Evolutionary conservation across 2,888 invertebrate species (phyloP), one percentile per base, ranked within the genome.

Genomic region (Megastigmus dorsalis): DNA sequence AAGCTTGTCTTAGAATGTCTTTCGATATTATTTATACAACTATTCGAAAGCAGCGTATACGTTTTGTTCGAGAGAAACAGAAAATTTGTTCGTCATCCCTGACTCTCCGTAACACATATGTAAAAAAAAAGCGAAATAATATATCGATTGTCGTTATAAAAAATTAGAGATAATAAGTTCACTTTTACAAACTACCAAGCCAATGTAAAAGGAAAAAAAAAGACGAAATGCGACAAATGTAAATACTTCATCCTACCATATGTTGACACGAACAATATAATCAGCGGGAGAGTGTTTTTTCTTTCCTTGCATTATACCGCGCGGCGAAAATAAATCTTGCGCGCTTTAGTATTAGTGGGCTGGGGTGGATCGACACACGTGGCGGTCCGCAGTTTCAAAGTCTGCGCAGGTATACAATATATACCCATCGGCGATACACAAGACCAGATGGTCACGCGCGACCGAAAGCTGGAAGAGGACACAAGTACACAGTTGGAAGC

Each of bases 1-100:
- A 73, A 62, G 45, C 73, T 38, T 57, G 6, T 10, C 20, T 48
- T 50, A 48, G 5, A 5, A 36, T 28, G 20, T 45, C 43, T 54
- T n/a, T 55, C 52, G 15, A 18, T 13, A 38, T 41, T 20, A 23
- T n/a, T 30, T 36, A n/a, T 54, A 38, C 28, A 41, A 28, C 36
- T 20, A 13, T 20, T 63, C 23, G 0, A 65, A 28, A 38, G 52
- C 18, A 13, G 41, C 38, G 18, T 41, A 28, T 41, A 54, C 23
- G 3, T 38, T 59, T 41, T 36, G 2, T 59, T 41, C 23, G 41
- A 41, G 18, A 18, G 18, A 45, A 45, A 41, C 3, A 43, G 3
- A 50, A 50, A 50, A 48, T 10, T n/a, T n/a, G 13, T 15, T 50
- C 10, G 9, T 2, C 20, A 3, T 38, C 38, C 38, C 20, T 38